These are phyloP conservation scores for Orchesella flavescens DNA, from an alignment of 2,888 invertebrate species.

Conservation along the genomic window DNA sequence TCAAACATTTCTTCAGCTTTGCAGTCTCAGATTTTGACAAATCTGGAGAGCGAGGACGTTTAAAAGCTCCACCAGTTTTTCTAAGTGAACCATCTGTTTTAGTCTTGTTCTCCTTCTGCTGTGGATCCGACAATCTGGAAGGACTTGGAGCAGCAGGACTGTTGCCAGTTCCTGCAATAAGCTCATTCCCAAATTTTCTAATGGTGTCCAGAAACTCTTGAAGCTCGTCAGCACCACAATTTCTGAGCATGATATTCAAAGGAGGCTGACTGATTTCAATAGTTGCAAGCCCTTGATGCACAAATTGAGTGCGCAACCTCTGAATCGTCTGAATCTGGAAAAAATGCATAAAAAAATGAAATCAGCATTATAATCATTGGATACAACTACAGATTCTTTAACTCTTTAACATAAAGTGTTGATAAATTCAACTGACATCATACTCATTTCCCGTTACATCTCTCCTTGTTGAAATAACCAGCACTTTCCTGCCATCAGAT, in stretches of 20 bases:
- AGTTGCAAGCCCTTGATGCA: slow-evolving; percentile 50
- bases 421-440: slow-evolving; percentile 25
- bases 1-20: slow-evolving; percentile 31
- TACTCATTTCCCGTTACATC: slow-evolving; percentile 41
- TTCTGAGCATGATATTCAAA: slow-evolving; percentile 51
- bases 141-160: background rate
- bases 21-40: slow-evolving; percentile 18
- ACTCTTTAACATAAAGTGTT: background rate
- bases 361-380: background rate
- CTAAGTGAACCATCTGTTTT: background rate
- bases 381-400: too few species aligned
- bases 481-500: slow-evolving; percentile 21
- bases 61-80: slow-evolving; percentile 13
- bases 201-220: slow-evolving; percentile 25
- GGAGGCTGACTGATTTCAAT: slow-evolving; percentile 60
- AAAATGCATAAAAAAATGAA: background rate
- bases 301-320: slow-evolving; percentile 41
- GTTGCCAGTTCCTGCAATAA: background rate
- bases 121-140: background rate
- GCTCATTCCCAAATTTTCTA: background rate
- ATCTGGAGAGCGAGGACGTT: slow-evolving; percentile 46
- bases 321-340: slow-evolving; percentile 43
- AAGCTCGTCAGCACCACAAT: slow-evolving; percentile 29
- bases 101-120: background rate
- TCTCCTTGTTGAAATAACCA: slow-evolving; percentile 53